These are phyloP conservation scores for Scatophagus argus DNA, from an alignment of 2,113 vertebrate genomes.

Conservation along the genomic window DNA sequence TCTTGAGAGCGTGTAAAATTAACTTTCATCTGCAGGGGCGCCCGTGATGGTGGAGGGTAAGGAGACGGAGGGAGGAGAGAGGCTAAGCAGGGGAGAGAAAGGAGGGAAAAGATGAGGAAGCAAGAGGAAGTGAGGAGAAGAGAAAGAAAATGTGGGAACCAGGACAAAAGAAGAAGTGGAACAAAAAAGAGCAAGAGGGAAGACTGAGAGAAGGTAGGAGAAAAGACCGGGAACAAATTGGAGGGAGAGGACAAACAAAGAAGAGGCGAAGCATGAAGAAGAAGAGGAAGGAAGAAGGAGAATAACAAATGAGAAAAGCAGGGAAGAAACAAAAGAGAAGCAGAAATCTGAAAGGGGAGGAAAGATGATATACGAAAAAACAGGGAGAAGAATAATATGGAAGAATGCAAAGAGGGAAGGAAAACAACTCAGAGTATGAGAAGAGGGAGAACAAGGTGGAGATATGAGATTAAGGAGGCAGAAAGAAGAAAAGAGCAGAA, in stretches of 20 bases:
- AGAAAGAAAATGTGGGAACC: not conserved
- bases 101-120: too few relatives aligned
- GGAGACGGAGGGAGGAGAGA: not conserved
- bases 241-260: not conserved
- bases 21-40: constrained; percentile 69
- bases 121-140: not conserved
- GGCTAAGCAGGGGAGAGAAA: too few relatives aligned
- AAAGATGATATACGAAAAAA: not conserved
- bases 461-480: not conserved
- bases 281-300: not conserved
- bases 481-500: not conserved
- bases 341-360: too few relatives aligned
- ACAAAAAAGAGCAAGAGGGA: not conserved
- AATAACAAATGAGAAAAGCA: not conserved
- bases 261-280: too few relatives aligned
- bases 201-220: not conserved
- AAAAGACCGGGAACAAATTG: not conserved
- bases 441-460: not conserved
- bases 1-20: constrained; percentile 70
- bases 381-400: not conserved
- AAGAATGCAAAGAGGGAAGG: not conserved
- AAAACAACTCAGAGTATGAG: not conserved
- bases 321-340: not conserved
- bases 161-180: not conserved
- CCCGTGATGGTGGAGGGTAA: constrained; percentile 36